Conservation (phyloP, 2,888 invertebrate genomes). For the Ichneumoninae sp. region DNA sequence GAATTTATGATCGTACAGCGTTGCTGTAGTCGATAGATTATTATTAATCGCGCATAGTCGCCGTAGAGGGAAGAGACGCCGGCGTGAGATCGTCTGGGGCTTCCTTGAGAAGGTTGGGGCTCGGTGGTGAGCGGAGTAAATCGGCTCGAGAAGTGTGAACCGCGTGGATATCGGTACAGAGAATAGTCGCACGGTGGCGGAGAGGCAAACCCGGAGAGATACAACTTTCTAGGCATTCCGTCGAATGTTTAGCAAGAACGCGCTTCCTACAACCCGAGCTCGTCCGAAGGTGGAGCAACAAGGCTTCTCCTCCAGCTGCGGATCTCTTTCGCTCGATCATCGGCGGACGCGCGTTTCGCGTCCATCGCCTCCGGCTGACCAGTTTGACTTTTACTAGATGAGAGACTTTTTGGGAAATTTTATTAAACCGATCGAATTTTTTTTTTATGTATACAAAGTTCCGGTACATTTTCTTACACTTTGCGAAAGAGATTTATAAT, state of each 20-base stretch:
- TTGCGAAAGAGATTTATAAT: too few relatives aligned
- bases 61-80: conserved; percentile 6
- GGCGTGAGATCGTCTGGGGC: conserved; percentile 50
- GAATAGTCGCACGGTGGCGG: conserved; percentile 10
- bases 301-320: background rate
- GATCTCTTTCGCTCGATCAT: conserved; percentile 63
- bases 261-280: conserved; percentile 66
- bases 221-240: conserved; percentile 76
- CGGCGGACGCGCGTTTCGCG: conserved; percentile 40
- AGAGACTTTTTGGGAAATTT: conserved; percentile 31
- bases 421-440: background rate
- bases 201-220: conserved; percentile 35
- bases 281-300: conserved; percentile 49
- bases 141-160: background rate
- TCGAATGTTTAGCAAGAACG: conserved; percentile 70
- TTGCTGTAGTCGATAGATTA: conserved; percentile 24
- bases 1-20: background rate
- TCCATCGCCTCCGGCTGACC: conserved; percentile 24
- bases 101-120: conserved; percentile 56
- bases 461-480: background rate
- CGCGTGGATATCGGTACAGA: conserved; percentile 1
- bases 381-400: too few relatives aligned
- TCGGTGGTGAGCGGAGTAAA: background rate
- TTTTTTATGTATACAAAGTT: too few relatives aligned
- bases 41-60: conserved; percentile 12